Evolutionary conservation across 2,113 vertebrate genomes (phyloP).

Genomic region (Tychaedon coryphoeus): DNA sequence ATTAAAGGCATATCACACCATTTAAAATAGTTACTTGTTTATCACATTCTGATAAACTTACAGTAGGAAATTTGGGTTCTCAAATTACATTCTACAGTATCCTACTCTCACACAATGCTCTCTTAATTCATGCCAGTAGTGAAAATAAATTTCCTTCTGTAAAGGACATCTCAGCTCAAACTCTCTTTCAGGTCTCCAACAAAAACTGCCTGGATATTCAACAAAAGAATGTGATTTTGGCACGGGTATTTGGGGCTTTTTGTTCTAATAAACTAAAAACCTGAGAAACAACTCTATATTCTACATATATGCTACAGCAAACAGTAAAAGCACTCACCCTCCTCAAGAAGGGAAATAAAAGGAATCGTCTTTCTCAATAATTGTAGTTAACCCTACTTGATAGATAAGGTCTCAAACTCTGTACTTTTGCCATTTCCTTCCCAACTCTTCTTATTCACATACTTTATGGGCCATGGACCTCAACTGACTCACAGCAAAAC

Average conservation of each 20-base stretch:
- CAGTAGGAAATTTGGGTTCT: background rate
- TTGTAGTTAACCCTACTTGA: background rate
- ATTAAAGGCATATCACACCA: background rate
- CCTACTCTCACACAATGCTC: background rate
- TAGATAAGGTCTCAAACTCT: background rate
- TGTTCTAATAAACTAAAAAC: background rate
- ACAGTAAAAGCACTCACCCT: background rate
- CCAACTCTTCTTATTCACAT: background rate
- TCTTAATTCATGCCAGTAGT: background rate
- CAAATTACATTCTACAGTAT: background rate
- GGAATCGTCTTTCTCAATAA: background rate
- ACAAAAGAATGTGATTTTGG: background rate
- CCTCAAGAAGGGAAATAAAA: background rate
- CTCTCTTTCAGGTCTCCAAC: background rate
- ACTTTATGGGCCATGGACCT: background rate
- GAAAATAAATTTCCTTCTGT: background rate
- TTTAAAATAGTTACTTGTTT: background rate
- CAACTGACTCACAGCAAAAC: background rate
- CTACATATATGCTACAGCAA: background rate
- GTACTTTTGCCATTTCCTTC: background rate
- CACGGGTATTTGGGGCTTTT: background rate
- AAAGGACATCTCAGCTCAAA: background rate
- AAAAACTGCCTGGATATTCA: background rate
- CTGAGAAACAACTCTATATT: background rate
- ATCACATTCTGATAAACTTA: background rate